Base-by-base conservation (phyloP, 2,797 vertebrate genomes). In the Pelobates cultripes region DNA sequence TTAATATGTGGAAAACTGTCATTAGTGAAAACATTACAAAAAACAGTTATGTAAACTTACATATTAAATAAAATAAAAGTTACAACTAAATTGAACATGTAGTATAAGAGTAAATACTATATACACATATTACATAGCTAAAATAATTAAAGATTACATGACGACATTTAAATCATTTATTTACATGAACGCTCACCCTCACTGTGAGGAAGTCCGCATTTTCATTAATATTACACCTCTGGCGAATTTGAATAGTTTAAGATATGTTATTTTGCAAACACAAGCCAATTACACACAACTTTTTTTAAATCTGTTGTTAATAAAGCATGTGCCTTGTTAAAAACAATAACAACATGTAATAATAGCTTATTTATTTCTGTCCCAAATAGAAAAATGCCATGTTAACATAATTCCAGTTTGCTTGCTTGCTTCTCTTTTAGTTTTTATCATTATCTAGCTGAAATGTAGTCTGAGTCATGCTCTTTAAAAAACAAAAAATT, bases 121-220 rank as follows among this genome's bases (percentile, higher is more conserved):
- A 53, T 68, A 77, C 75, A 75, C 51, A 75, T 64, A 75, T 75
- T 64, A 75, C 57, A 73, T 43, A 51, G 45, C 44, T 68, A 67
- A 68, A 70, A 77, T 53, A 66, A 13, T 45, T 40, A n/a, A 40
- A n/a, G 8, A 68, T 51, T 51, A 67, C 28, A 68, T 68, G 45
- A 77, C 43, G 41, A 51, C 14, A 75, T 43, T 9, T 42, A 60
- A 60, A 14, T 4, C 17, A 14, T 67, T 67, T 77, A 77, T 77
- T 67, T 77, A 77, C 75, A 77, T 67, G 45, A 1, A 44, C 45
- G 15, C 42, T 60, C 51, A 60, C 53, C 63, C 63, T 77, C 45
- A 68, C 28, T 47, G 63, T 41, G 63, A 75, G 73, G 72, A 41
- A 61, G 53, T 74, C 55, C 55, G 14, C 43, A 43, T 43, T 14